Conservation (phyloP, 2,888 invertebrate species). For the Pseudococcus longispinus region DNA sequence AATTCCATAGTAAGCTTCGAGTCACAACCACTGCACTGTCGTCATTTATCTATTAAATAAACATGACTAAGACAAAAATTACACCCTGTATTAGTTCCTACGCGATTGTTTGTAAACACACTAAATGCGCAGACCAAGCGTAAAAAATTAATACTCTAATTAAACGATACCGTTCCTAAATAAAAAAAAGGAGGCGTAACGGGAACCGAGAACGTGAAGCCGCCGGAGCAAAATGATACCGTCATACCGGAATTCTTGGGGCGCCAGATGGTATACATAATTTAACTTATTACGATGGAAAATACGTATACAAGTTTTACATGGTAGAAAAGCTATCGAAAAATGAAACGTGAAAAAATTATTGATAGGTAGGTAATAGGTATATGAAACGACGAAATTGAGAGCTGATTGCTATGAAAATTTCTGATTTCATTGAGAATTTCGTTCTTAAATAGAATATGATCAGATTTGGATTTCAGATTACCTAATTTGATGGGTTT, state of each 20-base stretch:
- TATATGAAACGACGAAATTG: no score
- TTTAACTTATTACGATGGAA: neutral
- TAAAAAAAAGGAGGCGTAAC: neutral
- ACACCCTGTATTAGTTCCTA: neutral
- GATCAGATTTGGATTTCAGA: no score
- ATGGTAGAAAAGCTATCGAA: neutral
- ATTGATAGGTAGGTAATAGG: no score
- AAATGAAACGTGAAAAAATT: neutral
- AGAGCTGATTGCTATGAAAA: no score
- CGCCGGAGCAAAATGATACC: neutral
- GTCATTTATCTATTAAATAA: neutral
- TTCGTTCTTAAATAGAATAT: no score
- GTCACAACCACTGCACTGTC: neutral
- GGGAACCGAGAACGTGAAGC: neutral
- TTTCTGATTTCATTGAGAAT: no score
- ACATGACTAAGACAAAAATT: neutral
- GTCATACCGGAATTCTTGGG: neutral
- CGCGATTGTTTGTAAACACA: neutral
- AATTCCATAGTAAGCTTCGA: neutral
- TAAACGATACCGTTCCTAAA: neutral
- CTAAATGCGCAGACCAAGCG: neutral
- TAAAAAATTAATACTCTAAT: neutral
- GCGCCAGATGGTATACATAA: neutral
- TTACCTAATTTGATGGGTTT: no score
- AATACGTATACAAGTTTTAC: no score